Base-by-base conservation (phyloP, 1,140 invertebrate genomes). In the Polypedilum pembai region DNA sequence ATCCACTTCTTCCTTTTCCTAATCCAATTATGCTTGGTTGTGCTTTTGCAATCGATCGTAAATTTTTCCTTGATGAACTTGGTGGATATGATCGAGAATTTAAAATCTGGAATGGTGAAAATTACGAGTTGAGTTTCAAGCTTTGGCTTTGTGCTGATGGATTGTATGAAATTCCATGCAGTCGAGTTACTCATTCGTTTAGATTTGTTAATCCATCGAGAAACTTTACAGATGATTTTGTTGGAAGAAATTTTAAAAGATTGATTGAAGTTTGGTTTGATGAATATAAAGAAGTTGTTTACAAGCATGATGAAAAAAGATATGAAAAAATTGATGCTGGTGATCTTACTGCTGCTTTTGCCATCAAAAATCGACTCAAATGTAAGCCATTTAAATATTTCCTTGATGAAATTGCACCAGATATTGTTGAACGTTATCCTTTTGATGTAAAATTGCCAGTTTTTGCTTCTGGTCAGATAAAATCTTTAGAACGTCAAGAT, bases 191-290 rank as follows among this genome's bases (percentile, higher is more conserved):
- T 0, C 97, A 99, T 81, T 96, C 96, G 76, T 96, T 96, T 82
- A 84, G 93, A 74, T 92, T 92, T 79, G 93, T 91, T 80, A 56
- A 56, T 56, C 73, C 95, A 78, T 94, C 94, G 0, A 97, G 91
- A 81, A 92, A 93, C 1, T 96, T 96, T 84, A 93, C 91, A 76
- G 94, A 94, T 1, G 94, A 97, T 83, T 97, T 96, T 83, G 87
- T 69, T 18, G 17, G n/a, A 0, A 69, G 65, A 89, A 89, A 98
- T 88, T 91, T 95, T 85, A 83, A 91, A 81, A 86, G 96, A 40
- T 90, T 97, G 3, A 95, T 94, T 3, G 94, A 97, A 80, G 94
- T 98, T 2, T 99, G 97, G 97, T 95, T 98, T 94, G 97, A 98
- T 81, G 94, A 96, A 78, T 98, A 95, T 79, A 92, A 91, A n/a